Base-by-base conservation (phyloP, 1,140 invertebrate genomes). In the Ceratosolen solmsi region DNA sequence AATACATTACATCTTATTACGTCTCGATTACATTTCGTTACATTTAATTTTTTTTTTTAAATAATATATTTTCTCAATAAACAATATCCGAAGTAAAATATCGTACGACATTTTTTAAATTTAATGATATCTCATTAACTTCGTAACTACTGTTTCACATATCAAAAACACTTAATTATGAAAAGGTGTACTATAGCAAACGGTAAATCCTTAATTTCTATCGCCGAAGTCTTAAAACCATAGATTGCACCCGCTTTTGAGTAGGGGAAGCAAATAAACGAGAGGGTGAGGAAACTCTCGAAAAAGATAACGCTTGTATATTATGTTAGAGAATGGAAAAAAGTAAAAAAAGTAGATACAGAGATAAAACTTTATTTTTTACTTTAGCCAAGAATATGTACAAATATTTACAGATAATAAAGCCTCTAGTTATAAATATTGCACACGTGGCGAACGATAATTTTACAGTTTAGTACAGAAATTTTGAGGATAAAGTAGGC, bases 351-450 rank as follows among this genome's bases (percentile, higher is more conserved):
- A 2, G 0, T 0, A 11, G 30, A 65, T 36, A 20, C 9, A 22
- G 30, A 36, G 13, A 65, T 65, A 36, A 65, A 36, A 17, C 33
- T 65, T 65, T 65, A 58, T 58, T 25, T 65, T 36, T 65, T 65
- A 36, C 30, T 36, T 36, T 36, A 13, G 30, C 60, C 25, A 36
- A 65, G 27, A 36, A 65, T 36, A 22, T 36, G 60, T 65, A 36
- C 30, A 4, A 36, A 36, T 65, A 36, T 65, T 65, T 65, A 20
- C 30, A 65, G 33, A 36, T 36, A 65, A 65, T 65, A 36, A 65
- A 36, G 27, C 27, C 25, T 25, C 5, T 4, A 58, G 22, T 58
- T 36, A 65, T 36, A 65, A 65, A 65, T 36, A 65, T 36, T 65
- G 15, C 17, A 36, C 17, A 36, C 36, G 20, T 20, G 17, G 2